Percentiles rank a stretch among this genome's conserved stretches.
Conservation (phyloP, 2,113 vertebrate genomes). For the Cololabis saira region DNA sequence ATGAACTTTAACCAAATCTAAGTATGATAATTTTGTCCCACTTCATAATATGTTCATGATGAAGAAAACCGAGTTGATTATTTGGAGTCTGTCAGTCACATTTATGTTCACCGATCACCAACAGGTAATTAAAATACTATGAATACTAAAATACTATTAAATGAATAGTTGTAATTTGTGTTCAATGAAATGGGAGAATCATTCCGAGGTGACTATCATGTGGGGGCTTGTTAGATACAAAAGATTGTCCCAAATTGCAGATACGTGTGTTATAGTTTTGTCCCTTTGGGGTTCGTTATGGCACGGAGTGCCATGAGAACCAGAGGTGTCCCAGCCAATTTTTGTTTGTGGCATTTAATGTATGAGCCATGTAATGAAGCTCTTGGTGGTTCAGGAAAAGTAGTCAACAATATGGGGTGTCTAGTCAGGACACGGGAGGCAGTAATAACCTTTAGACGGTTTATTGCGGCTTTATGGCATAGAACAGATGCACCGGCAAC, state of each 20-base stretch:
- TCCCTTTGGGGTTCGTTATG: too few relatives aligned
- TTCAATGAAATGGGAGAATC: background rate
- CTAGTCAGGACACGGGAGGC: too few relatives aligned
- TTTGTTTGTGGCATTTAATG: too few relatives aligned
- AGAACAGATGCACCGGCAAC: too few relatives aligned
- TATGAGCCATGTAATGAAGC: too few relatives aligned
- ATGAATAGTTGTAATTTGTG: slow-evolving; percentile 4
- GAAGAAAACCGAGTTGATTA: slow-evolving; percentile 12
- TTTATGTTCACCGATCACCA: slow-evolving; percentile 1
- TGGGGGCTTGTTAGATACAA: background rate
- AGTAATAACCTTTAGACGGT: too few relatives aligned
- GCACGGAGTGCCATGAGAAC: too few relatives aligned
- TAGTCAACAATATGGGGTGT: too few relatives aligned
- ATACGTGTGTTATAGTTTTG: background rate
- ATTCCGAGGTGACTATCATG: background rate
- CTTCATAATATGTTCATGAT: slow-evolving; percentile 32
- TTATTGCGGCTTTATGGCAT: too few relatives aligned
- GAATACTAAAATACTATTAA: too few relatives aligned
- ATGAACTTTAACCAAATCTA: slow-evolving; percentile 13
- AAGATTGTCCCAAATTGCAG: background rate
- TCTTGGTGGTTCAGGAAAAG: too few relatives aligned
- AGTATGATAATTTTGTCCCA: slow-evolving; percentile 29
- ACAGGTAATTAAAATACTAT: slow-evolving; percentile 40
- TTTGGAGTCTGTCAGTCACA: slow-evolving; percentile 32
- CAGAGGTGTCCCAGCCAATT: too few relatives aligned